Percentiles rank a stretch among this genome's conserved stretches.
Conservation (phyloP, 2,888 invertebrate genomes). For the Drosophila gaucha region DNA sequence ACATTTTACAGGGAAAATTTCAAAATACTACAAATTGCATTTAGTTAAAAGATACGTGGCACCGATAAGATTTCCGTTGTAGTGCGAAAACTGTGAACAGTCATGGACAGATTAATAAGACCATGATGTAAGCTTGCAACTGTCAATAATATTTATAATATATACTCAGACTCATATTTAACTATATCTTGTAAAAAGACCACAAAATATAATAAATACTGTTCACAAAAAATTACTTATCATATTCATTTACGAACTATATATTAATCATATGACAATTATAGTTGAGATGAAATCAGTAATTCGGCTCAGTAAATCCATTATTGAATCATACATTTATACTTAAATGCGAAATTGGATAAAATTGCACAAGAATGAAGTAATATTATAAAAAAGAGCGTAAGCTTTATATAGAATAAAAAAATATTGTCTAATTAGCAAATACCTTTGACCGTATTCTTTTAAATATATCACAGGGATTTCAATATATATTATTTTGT, state of each 20-base stretch:
- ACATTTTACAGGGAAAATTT: slow-evolving; percentile 11
- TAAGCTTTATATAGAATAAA: too few species aligned
- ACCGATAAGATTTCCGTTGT: slow-evolving; percentile 34
- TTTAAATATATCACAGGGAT: too few species aligned
- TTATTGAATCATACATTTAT: not conserved
- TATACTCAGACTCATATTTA: not conserved
- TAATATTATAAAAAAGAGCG: not conserved
- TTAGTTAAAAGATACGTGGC: slow-evolving; percentile 28
- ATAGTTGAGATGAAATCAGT: too few species aligned
- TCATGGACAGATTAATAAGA: slow-evolving; percentile 13
- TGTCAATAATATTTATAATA: not conserved
- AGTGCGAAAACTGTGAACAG: slow-evolving; percentile 10
- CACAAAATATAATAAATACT: too few species aligned
- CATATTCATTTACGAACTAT: too few species aligned
- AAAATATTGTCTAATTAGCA: too few species aligned
- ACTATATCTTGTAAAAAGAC: not conserved
- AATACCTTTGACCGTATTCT: too few species aligned
- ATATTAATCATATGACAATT: too few species aligned
- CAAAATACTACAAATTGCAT: slow-evolving; percentile 21
- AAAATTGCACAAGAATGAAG: not conserved
- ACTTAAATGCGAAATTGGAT: not conserved
- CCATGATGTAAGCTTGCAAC: not conserved
- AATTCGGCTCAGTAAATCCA: not conserved
- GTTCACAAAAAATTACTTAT: too few species aligned
- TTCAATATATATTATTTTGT: too few species aligned